Percentiles rank a stretch among this genome's conserved stretches.
phyloP scores from a whole-genome alignment of 2,113 vertebrate genomes.

The Apodemus speciosus region DNA sequence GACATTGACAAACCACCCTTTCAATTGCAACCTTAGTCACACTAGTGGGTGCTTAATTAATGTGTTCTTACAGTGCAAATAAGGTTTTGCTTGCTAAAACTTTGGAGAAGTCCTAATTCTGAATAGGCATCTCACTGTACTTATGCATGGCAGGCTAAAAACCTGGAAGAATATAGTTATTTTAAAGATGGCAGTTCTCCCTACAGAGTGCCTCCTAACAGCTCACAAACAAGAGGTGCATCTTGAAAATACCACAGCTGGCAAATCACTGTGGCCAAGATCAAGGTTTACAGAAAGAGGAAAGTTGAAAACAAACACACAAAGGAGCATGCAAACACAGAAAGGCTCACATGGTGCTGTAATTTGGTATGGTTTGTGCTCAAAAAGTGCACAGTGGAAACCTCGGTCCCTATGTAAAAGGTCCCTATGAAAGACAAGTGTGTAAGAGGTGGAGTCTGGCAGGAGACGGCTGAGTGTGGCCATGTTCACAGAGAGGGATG shows the following conservation, averaged over 20 bases:
- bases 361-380: background rate
- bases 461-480: background rate
- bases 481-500: background rate
- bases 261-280: background rate
- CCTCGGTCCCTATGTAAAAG: no score
- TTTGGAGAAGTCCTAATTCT: conserved; percentile 18
- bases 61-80: background rate
- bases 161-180: background rate
- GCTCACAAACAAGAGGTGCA: background rate
- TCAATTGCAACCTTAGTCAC: background rate
- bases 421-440: background rate
- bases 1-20: background rate
- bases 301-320: background rate
- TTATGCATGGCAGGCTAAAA: conserved; percentile 16
- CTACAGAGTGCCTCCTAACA: background rate
- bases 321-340: background rate
- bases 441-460: background rate
- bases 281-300: background rate
- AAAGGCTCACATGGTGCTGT: background rate
- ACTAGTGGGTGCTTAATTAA: background rate
- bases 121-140: background rate
- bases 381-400: background rate
- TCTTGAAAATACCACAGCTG: background rate
- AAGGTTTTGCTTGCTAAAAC: background rate
- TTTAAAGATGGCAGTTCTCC: background rate